Base-by-base conservation (phyloP, 2,797 vertebrate genomes). In the Diplodus sargus region DNA sequence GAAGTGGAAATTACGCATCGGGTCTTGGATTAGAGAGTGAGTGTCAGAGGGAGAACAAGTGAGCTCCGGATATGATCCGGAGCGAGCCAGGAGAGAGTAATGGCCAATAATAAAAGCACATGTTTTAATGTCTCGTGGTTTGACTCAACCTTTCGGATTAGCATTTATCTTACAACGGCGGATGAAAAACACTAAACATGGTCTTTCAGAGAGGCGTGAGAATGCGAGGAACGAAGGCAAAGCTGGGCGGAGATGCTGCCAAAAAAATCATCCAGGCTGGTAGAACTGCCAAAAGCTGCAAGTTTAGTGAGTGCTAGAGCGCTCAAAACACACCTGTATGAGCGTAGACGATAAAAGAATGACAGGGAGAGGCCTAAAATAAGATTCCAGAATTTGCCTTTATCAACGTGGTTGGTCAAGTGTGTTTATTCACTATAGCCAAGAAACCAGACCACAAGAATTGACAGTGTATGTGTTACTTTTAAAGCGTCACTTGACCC, bases 1-100 rank as follows among this genome's bases (percentile, higher is more conserved):
- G 30, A 51, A 18, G 30, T 79, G 62, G 39, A 84, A 82, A 81
- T 67, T 20, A 75, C 45, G 23, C 9, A 52, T 11, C 59, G 5
- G 10, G 51, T 79, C 28, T 67, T 64, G 12, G 42, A 73, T 78
- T 82, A 63, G 52, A 84, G 53, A 42, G 52, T 62, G 59, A 66
- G 60, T 67, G 58, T 61, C 12, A 70, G 42, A 51, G 59, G 30
- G 39, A 71, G 14, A 58, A 3, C 16, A 28, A n/a, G 20, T 68
- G 3, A 54, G 70, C 65, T 78, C 47, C 65, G 49, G 70, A 77
- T 70, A 78, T 48, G 16, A 85, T 69, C 28, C 69, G 57, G 72
- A 60, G 42, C 49, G 57, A 68, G 23, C 17, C 20, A 18, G 28
- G 22, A 22, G 22, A 48, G 65, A 68, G 66, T 57, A 57, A 62